These are phyloP conservation scores for Cheilinus undulatus DNA, from an alignment of 2,113 vertebrate species.

Conservation along the genomic window DNA sequence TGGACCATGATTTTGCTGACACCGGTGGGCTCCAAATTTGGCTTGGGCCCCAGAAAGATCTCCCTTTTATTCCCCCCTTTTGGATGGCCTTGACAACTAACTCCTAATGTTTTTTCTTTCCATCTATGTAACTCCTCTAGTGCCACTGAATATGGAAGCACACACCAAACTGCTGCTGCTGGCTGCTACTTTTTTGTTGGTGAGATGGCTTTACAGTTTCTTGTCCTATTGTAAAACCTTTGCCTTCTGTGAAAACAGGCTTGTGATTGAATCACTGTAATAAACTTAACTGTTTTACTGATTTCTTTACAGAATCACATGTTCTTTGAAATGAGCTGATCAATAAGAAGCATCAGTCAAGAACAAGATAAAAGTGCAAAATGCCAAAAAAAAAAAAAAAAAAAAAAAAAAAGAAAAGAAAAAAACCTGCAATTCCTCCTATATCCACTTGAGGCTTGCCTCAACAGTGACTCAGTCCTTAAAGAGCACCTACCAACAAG, in stretches of 20 bases:
- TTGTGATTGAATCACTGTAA: not conserved
- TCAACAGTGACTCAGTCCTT: not conserved
- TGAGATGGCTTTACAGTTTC: constrained; percentile 38
- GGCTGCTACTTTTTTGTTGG: constrained; percentile 81
- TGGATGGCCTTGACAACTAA: too few species aligned
- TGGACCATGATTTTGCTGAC: too few species aligned
- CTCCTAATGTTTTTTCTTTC: too few species aligned
- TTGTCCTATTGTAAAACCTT: not conserved
- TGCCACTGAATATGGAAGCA: constrained; percentile 72
- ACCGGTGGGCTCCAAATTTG: too few species aligned
- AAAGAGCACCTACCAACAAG: too few species aligned
- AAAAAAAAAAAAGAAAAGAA: not conserved
- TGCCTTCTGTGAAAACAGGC: not conserved
- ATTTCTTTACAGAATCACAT: constrained; percentile 79
- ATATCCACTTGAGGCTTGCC: not conserved
- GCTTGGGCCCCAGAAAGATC: too few species aligned
- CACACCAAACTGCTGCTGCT: constrained; percentile 80
- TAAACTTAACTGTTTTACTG: not conserved
- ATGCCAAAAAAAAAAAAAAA: too few species aligned
- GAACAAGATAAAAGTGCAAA: too few species aligned
- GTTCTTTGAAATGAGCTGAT: constrained; percentile 87
- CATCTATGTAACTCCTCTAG: constrained; percentile 62
- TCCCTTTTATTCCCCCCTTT: too few species aligned
- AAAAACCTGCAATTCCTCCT: not conserved
- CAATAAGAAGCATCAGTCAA: not conserved